Evolutionary conservation across 2,888 invertebrate genomes (phyloP).

Genomic region (Ichneumoninae sp.): DNA sequence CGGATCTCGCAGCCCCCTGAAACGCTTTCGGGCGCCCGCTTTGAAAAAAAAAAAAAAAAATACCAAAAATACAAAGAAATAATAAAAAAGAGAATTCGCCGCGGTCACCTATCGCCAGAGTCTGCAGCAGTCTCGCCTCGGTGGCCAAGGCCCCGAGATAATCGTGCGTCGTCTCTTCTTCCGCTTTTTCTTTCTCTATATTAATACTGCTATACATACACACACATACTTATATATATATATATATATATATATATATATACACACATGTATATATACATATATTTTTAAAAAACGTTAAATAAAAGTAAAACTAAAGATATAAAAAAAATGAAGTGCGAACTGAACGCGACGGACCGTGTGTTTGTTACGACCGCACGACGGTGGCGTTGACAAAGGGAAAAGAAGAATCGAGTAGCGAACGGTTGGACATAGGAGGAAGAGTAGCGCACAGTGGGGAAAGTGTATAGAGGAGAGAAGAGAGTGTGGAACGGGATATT

Average conservation of each 20-base stretch:
- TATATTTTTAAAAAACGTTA: background rate
- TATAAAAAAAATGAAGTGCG: constrained; percentile 69
- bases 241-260: background rate
- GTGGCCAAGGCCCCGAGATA: constrained; percentile 42
- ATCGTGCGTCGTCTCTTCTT: constrained; percentile 42
- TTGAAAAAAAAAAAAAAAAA: constrained; percentile 13
- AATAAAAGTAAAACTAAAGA: background rate
- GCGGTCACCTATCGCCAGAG: constrained; percentile 50
- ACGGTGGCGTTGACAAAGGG: constrained; percentile 71
- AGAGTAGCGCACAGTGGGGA: background rate
- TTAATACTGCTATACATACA: constrained; percentile 2
- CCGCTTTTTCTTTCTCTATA: constrained; percentile 31
- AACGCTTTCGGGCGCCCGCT: constrained; percentile 20
- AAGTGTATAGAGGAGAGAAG: background rate
- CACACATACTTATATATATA: background rate
- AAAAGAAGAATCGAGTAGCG: constrained; percentile 35
- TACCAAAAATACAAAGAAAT: constrained; percentile 2
- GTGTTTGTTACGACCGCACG: constrained; percentile 76
- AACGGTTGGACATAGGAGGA: background rate
- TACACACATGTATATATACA: background rate
- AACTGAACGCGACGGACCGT: constrained; percentile 68
- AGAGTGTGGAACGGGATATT: constrained; percentile 5
- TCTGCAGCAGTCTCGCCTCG: constrained; percentile 43
- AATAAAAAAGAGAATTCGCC: constrained; percentile 17
- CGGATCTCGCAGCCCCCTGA: constrained; percentile 11